Conservation (phyloP, 2,888 invertebrate genomes). For the Meandrusa payeni region DNA sequence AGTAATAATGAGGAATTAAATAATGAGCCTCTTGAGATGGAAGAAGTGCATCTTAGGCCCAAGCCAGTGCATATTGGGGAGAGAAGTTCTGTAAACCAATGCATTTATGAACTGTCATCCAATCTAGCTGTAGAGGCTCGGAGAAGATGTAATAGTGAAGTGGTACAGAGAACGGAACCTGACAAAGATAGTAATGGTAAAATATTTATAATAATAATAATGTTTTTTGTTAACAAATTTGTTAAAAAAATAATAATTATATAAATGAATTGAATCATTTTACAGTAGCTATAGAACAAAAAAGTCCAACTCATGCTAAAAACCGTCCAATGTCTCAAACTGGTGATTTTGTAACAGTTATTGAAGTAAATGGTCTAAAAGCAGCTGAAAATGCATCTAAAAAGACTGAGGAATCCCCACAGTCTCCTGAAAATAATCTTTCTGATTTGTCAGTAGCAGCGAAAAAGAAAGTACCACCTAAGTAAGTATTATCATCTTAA, state of each 20-base stretch:
- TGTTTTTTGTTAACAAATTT: neutral
- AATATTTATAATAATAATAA: conserved; percentile 11
- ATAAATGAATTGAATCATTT: no score
- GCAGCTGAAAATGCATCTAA: conserved; percentile 71
- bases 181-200: conserved; percentile 63
- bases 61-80: conserved; percentile 62
- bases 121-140: conserved; percentile 66
- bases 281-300: conserved; percentile 60
- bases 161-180: conserved; percentile 64
- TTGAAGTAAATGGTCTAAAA: conserved; percentile 92
- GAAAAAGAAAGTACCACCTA: conserved; percentile 84
- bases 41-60: conserved; percentile 65
- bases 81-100: conserved; percentile 82
- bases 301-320: conserved; percentile 66
- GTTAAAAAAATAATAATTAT: neutral
- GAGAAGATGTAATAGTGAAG: conserved; percentile 75
- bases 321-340: conserved; percentile 77
- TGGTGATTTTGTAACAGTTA: conserved; percentile 91
- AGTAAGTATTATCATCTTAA: conserved; percentile 56
- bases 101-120: conserved; percentile 86
- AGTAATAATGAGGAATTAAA: conserved; percentile 61
- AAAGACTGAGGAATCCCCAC: conserved; percentile 63
- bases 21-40: conserved; percentile 51
- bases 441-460: conserved; percentile 77
- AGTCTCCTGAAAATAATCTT: conserved; percentile 76